Evolutionary conservation across 2,888 invertebrate genomes (phyloP), one percentile per base, ranked within the genome.

Genomic region (Himalopsyche japonica): DNA sequence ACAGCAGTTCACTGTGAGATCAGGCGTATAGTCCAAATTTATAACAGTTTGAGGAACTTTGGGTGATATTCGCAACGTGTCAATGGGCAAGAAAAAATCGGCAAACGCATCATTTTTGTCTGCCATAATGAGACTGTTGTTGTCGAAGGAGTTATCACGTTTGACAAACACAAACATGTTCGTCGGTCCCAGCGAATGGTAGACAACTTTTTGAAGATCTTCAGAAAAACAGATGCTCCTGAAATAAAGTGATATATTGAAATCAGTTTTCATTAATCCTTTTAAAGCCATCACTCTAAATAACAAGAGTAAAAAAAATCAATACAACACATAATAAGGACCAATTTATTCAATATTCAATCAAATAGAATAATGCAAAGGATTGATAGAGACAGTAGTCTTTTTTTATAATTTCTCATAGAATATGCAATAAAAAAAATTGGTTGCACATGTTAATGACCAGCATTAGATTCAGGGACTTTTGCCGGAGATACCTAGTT

Each of bases 151-250:
- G 82, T 89, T n/a, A n/a, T 47, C 43, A 30, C 92, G 92, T 87
- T 91, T 92, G 10, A 93, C 88, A 84, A 92, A 91, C n/a, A 93
- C 89, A 88, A 91, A 92, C 89, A 92, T 90, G 86, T 93, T 93
- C 30, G 92, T 93, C 47, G 92, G 91, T 32, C 91, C 87, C 18
- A 92, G 86, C 2, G 89, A 88, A n/a, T 89, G 89, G 87, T 90
- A 91, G 87, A 93, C 90, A 18, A 91, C 88, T 88, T 91, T 87
- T 83, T 90, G 90, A 82, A 93, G 88, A 85, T 90, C 89, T 79
- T 92, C 90, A 81, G 92, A 92, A 87, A 93, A 92, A 76, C 91
- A 91, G 84, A 93, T 88, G 48, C 90, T 89, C 87, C 93, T 93
- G 89, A 83, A 92, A 91, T 37, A 79, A 88, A 86, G 86, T 37